Conservation (phyloP, 2,888 invertebrate genomes). For the Lasioglossum lativentre region DNA sequence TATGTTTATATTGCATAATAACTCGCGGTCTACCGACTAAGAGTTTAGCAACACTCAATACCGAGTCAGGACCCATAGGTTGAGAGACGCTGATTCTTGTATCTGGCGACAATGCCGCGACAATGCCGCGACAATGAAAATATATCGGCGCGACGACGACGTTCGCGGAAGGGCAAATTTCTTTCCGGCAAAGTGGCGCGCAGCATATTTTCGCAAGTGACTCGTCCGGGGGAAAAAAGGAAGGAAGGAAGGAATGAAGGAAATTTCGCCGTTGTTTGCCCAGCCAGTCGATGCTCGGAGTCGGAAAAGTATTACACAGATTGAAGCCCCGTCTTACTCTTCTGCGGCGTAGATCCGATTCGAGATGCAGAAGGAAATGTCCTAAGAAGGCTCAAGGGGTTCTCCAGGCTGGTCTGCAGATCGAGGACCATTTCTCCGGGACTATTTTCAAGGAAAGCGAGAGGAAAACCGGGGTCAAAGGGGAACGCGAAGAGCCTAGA, state of each 20-base stretch:
- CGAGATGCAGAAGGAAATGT: conserved; percentile 52
- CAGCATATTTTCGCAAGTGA: neutral
- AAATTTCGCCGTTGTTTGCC: conserved; percentile 25
- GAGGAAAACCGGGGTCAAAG: conserved; percentile 16
- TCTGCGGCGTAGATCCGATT: conserved; percentile 49
- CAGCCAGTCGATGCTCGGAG: conserved; percentile 16
- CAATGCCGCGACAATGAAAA: conserved; percentile 2
- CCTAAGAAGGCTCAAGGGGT: conserved; percentile 43
- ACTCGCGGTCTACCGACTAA: too few species aligned
- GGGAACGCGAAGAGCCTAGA: neutral
- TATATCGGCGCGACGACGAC: neutral
- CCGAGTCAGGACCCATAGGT: neutral
- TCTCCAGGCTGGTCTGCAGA: conserved; percentile 18
- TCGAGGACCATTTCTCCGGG: conserved; percentile 41
- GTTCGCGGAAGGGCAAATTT: neutral
- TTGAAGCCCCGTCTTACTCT: conserved; percentile 39
- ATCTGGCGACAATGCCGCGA: neutral
- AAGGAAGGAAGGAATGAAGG: neutral
- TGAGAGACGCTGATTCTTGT: neutral
- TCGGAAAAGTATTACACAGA: conserved; percentile 51
- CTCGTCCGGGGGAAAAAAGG: neutral
- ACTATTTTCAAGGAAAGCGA: conserved; percentile 21
- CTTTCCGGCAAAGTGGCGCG: neutral
- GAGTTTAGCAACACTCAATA: neutral
- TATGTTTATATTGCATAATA: too few species aligned